These are phyloP conservation scores for Cotesia congregata DNA, from an alignment of 2,888 invertebrate genomes.

Conservation along the genomic window DNA sequence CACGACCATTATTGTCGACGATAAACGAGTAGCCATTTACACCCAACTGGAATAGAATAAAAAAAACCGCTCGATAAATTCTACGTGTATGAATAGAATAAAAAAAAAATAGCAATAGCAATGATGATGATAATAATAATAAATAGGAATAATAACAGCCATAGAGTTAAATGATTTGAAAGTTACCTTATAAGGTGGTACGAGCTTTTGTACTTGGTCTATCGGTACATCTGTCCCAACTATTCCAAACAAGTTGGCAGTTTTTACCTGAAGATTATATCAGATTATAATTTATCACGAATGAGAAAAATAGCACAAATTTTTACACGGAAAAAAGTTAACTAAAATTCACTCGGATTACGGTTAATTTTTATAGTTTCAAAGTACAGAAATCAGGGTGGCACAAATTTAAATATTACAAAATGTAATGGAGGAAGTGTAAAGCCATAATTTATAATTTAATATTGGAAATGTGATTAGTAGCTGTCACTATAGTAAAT, in stretches of 20 bases:
- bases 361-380: too few relatives aligned
- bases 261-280: conserved; percentile 77
- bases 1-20: conserved; percentile 97
- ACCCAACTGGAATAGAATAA: conserved; percentile 80
- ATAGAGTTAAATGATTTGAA: conserved; percentile 38
- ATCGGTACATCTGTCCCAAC: conserved; percentile 98
- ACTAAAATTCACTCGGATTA: too few relatives aligned
- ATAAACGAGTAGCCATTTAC: conserved; percentile 97
- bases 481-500: too few relatives aligned
- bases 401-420: too few relatives aligned
- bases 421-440: too few relatives aligned
- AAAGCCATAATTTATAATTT: too few relatives aligned
- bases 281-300: conserved; percentile 27
- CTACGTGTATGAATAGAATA: conserved; percentile 14
- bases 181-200: conserved; percentile 91
- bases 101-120: conserved; percentile 30
- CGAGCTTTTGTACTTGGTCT: conserved; percentile 93
- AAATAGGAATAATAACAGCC: conserved; percentile 34
- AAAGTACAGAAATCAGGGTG: too few relatives aligned
- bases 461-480: too few relatives aligned
- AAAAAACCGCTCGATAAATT: conserved; percentile 46
- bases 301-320: conserved; percentile 16
- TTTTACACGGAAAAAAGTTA: too few relatives aligned
- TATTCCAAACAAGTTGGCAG: conserved; percentile 94
- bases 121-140: conserved; percentile 35